phyloP scores from a whole-genome alignment of 2,888 invertebrate genomes.

The Helicoverpa assulta region DNA sequence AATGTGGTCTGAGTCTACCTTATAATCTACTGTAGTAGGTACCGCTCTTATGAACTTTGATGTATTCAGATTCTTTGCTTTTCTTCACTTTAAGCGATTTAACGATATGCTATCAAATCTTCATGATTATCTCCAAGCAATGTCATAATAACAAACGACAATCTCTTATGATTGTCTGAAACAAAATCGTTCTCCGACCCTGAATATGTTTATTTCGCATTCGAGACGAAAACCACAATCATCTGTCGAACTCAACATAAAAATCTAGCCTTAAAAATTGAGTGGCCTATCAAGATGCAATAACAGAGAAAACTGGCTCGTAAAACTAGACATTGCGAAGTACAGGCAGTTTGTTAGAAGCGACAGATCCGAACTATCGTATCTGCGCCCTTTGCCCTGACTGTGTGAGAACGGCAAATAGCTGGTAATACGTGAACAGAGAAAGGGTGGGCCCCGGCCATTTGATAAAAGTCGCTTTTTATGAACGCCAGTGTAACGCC shows the following conservation, averaged over 20 bases:
- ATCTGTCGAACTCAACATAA: conserved; percentile 10
- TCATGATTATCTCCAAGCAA: too few relatives aligned
- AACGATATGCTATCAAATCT: too few relatives aligned
- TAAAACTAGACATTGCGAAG: conserved; percentile 51
- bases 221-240: conserved; percentile 14
- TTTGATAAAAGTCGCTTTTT: conserved; percentile 79
- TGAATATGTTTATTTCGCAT: conserved; percentile 25
- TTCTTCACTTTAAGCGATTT: too few relatives aligned
- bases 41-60: too few relatives aligned
- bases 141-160: not conserved
- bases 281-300: conserved; percentile 46
- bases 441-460: conserved; percentile 79
- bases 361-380: conserved; percentile 54
- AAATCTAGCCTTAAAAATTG: conserved; percentile 28
- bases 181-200: conserved; percentile 12
- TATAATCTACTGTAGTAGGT: conserved; percentile 20
- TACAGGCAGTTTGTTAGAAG: conserved; percentile 52
- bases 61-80: too few relatives aligned
- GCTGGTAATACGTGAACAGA: conserved; percentile 82
- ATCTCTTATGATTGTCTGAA: conserved; percentile 7
- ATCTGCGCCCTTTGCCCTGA: conserved; percentile 62
- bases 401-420: conserved; percentile 71
- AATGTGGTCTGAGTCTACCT: conserved; percentile 30
- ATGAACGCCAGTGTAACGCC: conserved; percentile 67
- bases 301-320: conserved; percentile 52